Conservation (phyloP, 2,797 vertebrate genomes). For the Brotula barbata region DNA sequence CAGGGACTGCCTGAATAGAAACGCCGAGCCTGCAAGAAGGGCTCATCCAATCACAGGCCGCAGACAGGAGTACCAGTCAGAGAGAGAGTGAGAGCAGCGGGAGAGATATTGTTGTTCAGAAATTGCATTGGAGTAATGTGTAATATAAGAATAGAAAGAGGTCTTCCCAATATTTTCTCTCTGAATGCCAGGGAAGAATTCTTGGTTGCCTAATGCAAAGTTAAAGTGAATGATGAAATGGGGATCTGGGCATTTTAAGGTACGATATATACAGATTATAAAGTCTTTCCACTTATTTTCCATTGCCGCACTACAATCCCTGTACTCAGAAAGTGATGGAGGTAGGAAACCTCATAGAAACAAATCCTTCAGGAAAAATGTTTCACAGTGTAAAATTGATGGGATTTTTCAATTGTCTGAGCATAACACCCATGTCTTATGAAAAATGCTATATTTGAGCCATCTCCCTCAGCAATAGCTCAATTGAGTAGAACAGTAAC, state of each 20-base stretch:
- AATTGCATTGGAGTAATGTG: slow-evolving; percentile 73
- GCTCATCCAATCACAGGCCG: slow-evolving; percentile 62
- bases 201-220: slow-evolving; percentile 33
- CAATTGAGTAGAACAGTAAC: slow-evolving; percentile 78
- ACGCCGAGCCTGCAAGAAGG: slow-evolving; percentile 54
- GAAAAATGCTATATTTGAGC: slow-evolving; percentile 70
- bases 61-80: slow-evolving; percentile 28
- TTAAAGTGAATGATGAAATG: slow-evolving; percentile 16
- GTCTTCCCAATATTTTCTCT: slow-evolving; percentile 41
- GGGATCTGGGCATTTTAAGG: slow-evolving; percentile 24
- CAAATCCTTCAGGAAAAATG: slow-evolving; percentile 63
- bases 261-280: neutral
- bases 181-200: slow-evolving; percentile 54
- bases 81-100: slow-evolving; percentile 37
- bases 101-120: slow-evolving; percentile 65
- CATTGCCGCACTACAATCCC: neutral
- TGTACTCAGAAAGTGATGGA: slow-evolving; percentile 35
- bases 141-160: slow-evolving; percentile 51
- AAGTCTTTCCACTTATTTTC: slow-evolving; percentile 24
- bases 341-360: slow-evolving; percentile 57
- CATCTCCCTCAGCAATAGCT: slow-evolving; percentile 75
- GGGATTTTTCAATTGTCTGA: slow-evolving; percentile 67
- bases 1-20: slow-evolving; percentile 63
- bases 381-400: slow-evolving; percentile 69
- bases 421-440: slow-evolving; percentile 72